Conservation (phyloP, 2,888 invertebrate genomes). For the Omphaloscelis lunosa region DNA sequence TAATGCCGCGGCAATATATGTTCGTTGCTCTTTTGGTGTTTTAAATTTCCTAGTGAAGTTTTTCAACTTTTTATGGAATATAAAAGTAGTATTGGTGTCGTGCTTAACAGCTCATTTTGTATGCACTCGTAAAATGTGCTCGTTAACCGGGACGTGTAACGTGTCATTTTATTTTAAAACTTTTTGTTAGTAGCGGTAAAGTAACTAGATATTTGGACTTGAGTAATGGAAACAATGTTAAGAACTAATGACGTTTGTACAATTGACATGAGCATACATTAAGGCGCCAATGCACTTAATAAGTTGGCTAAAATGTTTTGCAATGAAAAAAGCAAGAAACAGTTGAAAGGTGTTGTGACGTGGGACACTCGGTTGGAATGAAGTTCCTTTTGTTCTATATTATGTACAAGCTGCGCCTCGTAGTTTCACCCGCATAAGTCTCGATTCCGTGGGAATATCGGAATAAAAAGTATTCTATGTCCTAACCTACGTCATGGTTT, state of each 20-base stretch:
- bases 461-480: no score
- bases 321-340: not conserved
- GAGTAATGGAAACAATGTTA: not conserved
- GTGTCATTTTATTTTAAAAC: conserved; percentile 18
- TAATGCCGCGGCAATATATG: conserved; percentile 39
- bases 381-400: not conserved
- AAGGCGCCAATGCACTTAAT: not conserved
- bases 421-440: no score
- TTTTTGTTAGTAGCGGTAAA: not conserved
- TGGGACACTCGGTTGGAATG: not conserved
- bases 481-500: no score
- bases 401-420: not conserved
- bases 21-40: conserved; percentile 21
- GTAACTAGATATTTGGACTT: not conserved
- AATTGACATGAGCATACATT: no score
- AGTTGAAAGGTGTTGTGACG: not conserved
- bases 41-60: conserved; percentile 35
- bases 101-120: conserved; percentile 15
- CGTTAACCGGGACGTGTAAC: conserved; percentile 21
- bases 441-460: no score
- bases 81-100: conserved; percentile 29
- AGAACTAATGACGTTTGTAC: not conserved
- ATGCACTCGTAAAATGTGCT: conserved; percentile 19
- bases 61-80: conserved; percentile 41
- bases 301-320: not conserved